Evolutionary conservation across 2,797 vertebrate species (phyloP), one percentile per base, ranked within the genome.

Genomic region (Tragopan temminckii): DNA sequence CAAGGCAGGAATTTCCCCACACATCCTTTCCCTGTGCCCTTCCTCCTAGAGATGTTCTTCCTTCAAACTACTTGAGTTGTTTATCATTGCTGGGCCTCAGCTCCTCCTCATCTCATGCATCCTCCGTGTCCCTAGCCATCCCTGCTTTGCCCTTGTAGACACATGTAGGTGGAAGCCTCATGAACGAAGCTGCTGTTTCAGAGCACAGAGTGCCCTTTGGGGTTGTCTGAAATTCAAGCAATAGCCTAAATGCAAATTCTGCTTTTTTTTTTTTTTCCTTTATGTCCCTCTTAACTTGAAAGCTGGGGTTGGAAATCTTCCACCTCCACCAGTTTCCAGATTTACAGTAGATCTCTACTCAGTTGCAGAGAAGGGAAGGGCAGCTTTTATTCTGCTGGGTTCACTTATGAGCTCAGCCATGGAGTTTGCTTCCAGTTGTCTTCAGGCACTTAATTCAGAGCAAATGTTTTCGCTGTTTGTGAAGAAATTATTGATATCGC

Each of bases 401-500:
- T 94, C 40, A 53, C 33, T 91, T 90, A 38, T 7, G 24, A 79
- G 69, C 42, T 77, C 67, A 89, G 57, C 35, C 48, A n/a, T 7
- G 18, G 50, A 53, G 29, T 83, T 96, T 87, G 29, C 38, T 94
- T 85, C 67, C 74, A 77, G 24, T 89, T 88, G 70, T 92, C 89
- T 90, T 87, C 69, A 90, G 57, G 36, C 52, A 35, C 79, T 82
- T 89, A 90, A 70, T 50, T 24, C 46, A 66, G 53, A 93, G 70
- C 63, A 91, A 95, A 77, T 57, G 43, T 80, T 92, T 93, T 61
- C 61, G 76, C 35, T 86, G 25, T 84, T 93, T 95, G 68, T 76
- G 76, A 95, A 89, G 76, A 88, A 94, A 76, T 93, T 84, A 93
- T 40, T 77, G 68, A 69, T 91, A 78, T 18, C 94, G 36, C 52